Conservation (phyloP, 2,113 vertebrate genomes). For the Cyprinodon variegatus region DNA sequence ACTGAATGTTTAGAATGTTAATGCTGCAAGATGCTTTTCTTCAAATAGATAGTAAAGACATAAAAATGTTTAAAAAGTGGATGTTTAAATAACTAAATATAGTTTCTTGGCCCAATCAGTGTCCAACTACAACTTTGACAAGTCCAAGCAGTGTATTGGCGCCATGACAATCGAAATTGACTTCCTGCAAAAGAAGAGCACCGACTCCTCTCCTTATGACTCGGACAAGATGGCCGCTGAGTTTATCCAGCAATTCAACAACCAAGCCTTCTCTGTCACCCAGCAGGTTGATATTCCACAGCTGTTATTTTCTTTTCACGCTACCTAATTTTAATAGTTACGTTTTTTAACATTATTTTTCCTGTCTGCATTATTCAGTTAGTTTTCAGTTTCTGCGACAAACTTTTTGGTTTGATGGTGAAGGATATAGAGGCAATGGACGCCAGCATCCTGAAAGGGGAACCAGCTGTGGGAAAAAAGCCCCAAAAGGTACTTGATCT, state of each 20-base stretch:
- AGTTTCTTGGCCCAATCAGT: conserved; percentile 73
- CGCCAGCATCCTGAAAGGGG: conserved; percentile 93
- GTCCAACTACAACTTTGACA: conserved; percentile 91
- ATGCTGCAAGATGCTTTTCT: too few species aligned
- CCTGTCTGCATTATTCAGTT: conserved; percentile 77
- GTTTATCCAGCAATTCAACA: conserved; percentile 98
- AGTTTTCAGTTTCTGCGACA: conserved; percentile 96
- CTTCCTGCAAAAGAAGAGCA: conserved; percentile 97
- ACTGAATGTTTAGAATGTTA: too few species aligned
- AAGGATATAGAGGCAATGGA: conserved; percentile 98
- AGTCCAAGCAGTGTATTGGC: conserved; percentile 95
- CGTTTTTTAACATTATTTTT: not conserved
- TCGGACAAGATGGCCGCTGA: conserved; percentile 97
- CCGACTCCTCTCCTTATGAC: conserved; percentile 94
- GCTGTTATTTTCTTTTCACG: not conserved
- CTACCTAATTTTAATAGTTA: not conserved
- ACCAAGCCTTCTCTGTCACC: conserved; percentile 90
- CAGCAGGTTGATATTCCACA: conserved; percentile 86
- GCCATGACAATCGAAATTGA: conserved; percentile 97
- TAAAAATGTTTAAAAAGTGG: not conserved
- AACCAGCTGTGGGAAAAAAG: conserved; percentile 86
- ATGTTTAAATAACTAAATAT: not conserved
- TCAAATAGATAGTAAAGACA: too few species aligned
- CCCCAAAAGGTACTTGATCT: conserved; percentile 87
- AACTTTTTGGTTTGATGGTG: conserved; percentile 92